Evolutionary conservation across 2,888 invertebrate genomes (phyloP).

Genomic region (Synanthedon vespiformis): DNA sequence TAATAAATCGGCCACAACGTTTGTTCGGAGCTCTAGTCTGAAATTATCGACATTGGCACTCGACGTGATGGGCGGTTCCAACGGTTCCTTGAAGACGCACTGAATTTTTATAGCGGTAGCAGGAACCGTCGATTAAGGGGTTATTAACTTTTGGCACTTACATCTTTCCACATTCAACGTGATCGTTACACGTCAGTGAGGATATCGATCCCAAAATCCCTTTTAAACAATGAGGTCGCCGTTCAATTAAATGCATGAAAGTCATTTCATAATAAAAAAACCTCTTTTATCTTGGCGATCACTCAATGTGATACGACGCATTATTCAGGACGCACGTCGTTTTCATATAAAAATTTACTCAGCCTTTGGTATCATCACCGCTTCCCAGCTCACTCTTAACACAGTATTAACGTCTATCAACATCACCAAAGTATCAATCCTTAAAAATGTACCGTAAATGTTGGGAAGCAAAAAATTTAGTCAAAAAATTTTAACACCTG

Average conservation of each 20-base stretch:
- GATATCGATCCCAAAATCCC: not conserved
- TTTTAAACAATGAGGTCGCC: not conserved
- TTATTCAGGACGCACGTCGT: not conserved
- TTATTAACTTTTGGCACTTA: conserved; percentile 40
- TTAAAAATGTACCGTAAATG: not conserved
- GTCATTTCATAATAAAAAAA: not conserved
- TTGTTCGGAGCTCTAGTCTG: conserved; percentile 44
- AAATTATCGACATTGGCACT: conserved; percentile 57
- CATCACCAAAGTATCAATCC: conserved; percentile 15
- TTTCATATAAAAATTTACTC: not conserved
- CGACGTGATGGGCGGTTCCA: conserved; percentile 48
- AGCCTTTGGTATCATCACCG: not conserved
- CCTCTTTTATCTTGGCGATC: not conserved
- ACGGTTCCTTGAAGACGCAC: conserved; percentile 42
- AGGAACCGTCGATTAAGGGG: conserved; percentile 41
- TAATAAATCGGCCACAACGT: conserved; percentile 60
- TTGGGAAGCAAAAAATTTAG: conserved; percentile 13
- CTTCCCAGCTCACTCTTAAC: conserved; percentile 2
- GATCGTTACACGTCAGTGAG: conserved; percentile 13
- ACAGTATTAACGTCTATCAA: conserved; percentile 23
- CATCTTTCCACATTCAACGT: conserved; percentile 17
- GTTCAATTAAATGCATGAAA: not conserved
- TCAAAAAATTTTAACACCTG: conserved; percentile 46
- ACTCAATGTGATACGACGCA: not conserved
- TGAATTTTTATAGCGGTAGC: conserved; percentile 53